These are phyloP conservation scores for Casuarius casuarius DNA, from an alignment of 2,113 vertebrate species.

Conservation along the genomic window DNA sequence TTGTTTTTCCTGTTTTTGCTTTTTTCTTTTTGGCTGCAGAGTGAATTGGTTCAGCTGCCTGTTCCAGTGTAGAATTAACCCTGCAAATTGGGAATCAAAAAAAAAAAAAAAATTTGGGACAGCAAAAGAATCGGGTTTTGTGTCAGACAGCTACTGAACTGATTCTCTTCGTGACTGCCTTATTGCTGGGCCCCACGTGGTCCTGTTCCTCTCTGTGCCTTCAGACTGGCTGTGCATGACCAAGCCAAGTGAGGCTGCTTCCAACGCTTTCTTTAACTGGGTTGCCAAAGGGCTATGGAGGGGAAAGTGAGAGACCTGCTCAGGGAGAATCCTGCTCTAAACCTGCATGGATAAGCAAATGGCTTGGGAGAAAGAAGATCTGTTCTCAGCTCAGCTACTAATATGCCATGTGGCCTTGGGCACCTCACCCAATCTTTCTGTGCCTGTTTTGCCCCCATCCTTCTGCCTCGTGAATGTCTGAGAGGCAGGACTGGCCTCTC, in stretches of 20 bases:
- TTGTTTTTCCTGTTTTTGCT: not conserved
- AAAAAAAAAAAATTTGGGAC: too few relatives aligned
- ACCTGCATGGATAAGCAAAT: rapidly evolving
- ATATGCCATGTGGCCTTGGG: rapidly evolving
- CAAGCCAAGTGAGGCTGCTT: not conserved
- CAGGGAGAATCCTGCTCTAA: not conserved
- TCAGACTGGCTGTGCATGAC: rapidly evolving
- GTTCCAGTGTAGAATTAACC: not conserved
- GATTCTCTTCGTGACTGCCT: too few relatives aligned
- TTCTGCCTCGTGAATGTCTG: rapidly evolving
- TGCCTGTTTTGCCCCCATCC: not conserved
- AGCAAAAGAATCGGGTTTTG: not conserved
- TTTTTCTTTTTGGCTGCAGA: rapidly evolving
- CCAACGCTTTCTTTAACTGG: too few relatives aligned
- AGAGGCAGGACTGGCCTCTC: not conserved
- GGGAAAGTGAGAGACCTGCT: not conserved
- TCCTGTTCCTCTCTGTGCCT: not conserved
- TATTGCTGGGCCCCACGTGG: rapidly evolving
- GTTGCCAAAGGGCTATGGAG: not conserved
- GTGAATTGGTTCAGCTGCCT: not conserved
- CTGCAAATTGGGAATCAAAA: too few relatives aligned
- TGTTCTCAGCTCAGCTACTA: not conserved
- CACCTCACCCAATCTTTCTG: not conserved
- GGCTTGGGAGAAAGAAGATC: not conserved
- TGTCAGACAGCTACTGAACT: not conserved